Evolutionary conservation across 1,140 invertebrate genomes (phyloP), one percentile per base, ranked within the genome.

Genomic region (Thereuonema tuberculata): DNA sequence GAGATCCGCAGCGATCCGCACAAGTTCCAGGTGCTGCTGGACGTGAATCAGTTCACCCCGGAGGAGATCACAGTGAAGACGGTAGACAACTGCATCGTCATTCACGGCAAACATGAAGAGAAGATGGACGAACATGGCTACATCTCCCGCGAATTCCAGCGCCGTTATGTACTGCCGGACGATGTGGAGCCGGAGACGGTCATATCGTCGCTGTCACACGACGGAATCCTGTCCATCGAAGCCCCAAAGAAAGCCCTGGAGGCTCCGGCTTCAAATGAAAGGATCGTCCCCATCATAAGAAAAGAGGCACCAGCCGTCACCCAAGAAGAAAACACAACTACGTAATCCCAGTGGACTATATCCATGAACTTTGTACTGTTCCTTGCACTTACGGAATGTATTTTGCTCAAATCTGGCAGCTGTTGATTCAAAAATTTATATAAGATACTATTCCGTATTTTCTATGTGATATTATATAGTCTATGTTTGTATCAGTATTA

Each of bases 41-140:
- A 94, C 68, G 82, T 90, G 0, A 80, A 89, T 64, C 86, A 93
- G 67, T 90, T 89, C 72, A 75, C 81, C 15, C 86, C 87, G 0
- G 84, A 90, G 59, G 87, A 92, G 75, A 85, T 94, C 46, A 84
- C 81, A n/a, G 88, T 94, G 0, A 93, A 90, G 72, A 86, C 87
- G 0, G 77, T 82, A 17, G 87, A 87, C 66, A 85, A 85, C 69
- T 80, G 75, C 57, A 80, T 93, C 15, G 74, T 88, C 5, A 82
- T 92, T 1, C 82, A 87, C 69, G 88, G 84, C 1, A 87, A 86
- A 72, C 87, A 92, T 69, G 85, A 89, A 70, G 85, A 89, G 68
- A 86, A 83, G 66, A 80, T 82, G 65, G 85, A 89, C 67, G 82
- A 87, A 61, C 78, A 84, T 70, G 81, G 83, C 12, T 77, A 75